These are phyloP conservation scores for Chymomyza amoena DNA, from an alignment of 2,888 invertebrate species.

Conservation along the genomic window DNA sequence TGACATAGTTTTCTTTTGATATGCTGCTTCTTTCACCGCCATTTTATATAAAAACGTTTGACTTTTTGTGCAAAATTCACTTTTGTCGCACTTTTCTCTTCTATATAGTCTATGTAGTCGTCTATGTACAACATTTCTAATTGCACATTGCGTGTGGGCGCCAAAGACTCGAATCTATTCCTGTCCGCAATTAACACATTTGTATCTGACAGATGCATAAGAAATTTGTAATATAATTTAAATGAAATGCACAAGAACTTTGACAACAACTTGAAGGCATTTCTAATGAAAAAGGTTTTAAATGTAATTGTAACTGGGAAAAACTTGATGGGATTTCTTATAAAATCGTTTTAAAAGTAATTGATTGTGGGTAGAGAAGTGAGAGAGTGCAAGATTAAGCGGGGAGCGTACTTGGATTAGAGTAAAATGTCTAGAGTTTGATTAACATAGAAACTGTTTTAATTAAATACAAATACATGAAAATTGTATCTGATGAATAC, in stretches of 20 bases:
- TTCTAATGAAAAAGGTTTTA: too few species aligned
- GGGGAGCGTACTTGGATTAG: too few species aligned
- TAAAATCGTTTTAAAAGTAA: too few species aligned
- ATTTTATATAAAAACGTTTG: not conserved
- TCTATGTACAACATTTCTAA: too few species aligned
- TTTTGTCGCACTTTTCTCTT: not conserved
- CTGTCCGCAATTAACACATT: conserved; percentile 69
- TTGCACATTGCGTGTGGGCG: conserved; percentile 59
- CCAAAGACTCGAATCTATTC: conserved; percentile 53
- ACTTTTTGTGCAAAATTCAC: not conserved
- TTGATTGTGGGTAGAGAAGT: too few species aligned
- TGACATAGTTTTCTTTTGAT: conserved; percentile 51
- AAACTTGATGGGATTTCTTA: too few species aligned
- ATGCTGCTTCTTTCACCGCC: not conserved
- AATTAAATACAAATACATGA: too few species aligned
- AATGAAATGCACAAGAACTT: not conserved
- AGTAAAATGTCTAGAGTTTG: too few species aligned
- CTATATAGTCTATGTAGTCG: not conserved
- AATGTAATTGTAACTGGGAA: too few species aligned
- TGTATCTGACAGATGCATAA: conserved; percentile 72
- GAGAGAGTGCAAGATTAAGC: too few species aligned
- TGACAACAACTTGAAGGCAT: not conserved
- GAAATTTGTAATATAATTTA: conserved; percentile 7
- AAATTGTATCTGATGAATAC: too few species aligned
- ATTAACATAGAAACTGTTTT: too few species aligned